phyloP scores from a whole-genome alignment of 2,113 vertebrate genomes.

The Apodemus speciosus region DNA sequence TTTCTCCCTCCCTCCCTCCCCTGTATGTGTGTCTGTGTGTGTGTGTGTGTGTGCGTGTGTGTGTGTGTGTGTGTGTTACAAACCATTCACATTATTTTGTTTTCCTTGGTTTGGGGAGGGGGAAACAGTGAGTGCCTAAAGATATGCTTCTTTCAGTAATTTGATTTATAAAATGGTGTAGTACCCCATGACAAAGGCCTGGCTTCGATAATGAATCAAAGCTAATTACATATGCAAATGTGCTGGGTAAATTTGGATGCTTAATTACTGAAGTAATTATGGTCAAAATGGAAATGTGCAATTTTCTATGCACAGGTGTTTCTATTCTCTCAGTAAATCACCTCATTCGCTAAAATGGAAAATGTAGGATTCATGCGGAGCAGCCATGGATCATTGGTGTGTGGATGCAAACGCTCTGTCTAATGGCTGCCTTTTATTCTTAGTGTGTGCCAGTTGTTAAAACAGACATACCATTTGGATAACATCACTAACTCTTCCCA shows the following conservation, averaged over 20 bases:
- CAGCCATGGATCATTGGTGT: neutral
- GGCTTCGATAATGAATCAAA: constrained; percentile 43
- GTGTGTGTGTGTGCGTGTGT: neutral
- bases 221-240: constrained; percentile 53
- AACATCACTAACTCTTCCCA: neutral
- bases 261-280: constrained; percentile 68
- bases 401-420: neutral
- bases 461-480: neutral
- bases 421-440: constrained; percentile 15
- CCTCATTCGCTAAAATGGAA: constrained; percentile 63
- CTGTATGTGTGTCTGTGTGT: neutral
- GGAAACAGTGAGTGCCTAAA: neutral
- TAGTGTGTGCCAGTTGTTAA: constrained; percentile 9
- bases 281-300: constrained; percentile 60
- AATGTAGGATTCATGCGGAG: neutral
- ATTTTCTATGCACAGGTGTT: constrained; percentile 49
- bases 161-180: constrained; percentile 44
- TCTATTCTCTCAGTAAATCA: constrained; percentile 67
- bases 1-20: neutral
- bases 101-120: neutral
- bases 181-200: neutral
- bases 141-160: constrained; percentile 32
- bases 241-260: constrained; percentile 56
- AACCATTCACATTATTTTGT: neutral
- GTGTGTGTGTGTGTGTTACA: neutral